These are phyloP conservation scores for Phenganax marumi DNA, from an alignment of 92 coral and sea anemone genomes.

Conservation along the genomic window DNA sequence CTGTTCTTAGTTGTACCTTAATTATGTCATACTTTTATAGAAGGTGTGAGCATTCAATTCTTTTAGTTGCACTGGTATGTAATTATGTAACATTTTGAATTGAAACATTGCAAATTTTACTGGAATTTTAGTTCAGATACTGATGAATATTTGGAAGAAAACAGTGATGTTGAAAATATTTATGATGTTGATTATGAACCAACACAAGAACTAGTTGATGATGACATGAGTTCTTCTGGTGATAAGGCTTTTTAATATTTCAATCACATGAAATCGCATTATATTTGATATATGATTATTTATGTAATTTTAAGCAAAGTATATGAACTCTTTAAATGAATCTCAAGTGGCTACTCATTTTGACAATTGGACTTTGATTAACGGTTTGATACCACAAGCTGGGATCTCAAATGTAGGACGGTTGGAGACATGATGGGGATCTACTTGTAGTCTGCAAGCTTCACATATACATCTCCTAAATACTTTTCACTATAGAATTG, in stretches of 20 bases:
- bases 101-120: neutral
- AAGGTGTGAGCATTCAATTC: neutral
- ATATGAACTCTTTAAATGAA: no score
- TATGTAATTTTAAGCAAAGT: no score
- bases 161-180: neutral
- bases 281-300: no score
- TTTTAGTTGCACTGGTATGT: neutral
- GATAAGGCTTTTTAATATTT: neutral
- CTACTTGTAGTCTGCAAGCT: no score
- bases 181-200: neutral
- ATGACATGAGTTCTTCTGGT: neutral
- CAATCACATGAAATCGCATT: no score
- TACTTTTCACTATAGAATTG: no score
- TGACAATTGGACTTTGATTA: no score
- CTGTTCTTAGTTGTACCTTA: neutral
- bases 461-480: no score
- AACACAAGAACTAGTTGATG: slow-evolving; percentile 11
- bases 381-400: neutral
- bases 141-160: neutral
- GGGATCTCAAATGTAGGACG: neutral
- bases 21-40: neutral
- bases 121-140: neutral
- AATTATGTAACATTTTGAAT: neutral
- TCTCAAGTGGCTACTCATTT: no score
- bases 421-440: no score